Percentiles rank a stretch among this genome's conserved stretches.
phyloP scores from a whole-genome alignment of 2,113 vertebrate species.

The Antigone vipio region DNA sequence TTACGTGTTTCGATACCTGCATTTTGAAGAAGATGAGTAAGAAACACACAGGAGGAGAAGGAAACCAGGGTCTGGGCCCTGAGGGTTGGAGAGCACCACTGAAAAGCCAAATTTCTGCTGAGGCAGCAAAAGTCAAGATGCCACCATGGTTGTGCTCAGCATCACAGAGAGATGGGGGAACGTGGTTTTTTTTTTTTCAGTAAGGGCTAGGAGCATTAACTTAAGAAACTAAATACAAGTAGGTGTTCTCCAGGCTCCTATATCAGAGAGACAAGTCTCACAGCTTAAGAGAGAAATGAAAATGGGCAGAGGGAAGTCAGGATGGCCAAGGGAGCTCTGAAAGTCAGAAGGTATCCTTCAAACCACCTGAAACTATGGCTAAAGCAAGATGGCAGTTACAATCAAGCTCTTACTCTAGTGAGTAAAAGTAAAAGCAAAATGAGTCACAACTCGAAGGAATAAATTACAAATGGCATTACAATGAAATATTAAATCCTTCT shows the following conservation, averaged over 20 bases:
- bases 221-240: not conserved
- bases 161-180: not conserved
- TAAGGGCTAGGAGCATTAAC: not conserved
- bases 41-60: not conserved
- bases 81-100: not conserved
- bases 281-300: not conserved
- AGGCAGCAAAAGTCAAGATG: not conserved
- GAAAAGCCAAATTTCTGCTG: not conserved
- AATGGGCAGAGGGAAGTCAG: not conserved
- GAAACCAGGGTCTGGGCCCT: not conserved
- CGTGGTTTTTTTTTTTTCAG: not conserved
- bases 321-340: not conserved
- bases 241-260: not conserved
- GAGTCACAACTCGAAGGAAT: not conserved
- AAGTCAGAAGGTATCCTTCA: not conserved
- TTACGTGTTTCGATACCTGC: rapidly evolving
- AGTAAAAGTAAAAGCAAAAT: not conserved
- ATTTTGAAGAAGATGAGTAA: not conserved
- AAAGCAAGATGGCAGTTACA: not conserved
- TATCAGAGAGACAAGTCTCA: not conserved
- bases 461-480: not conserved
- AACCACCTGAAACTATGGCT: not conserved
- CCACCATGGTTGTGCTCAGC: not conserved
- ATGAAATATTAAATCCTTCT: not conserved
- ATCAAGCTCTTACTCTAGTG: not conserved